A percentile compares a stretch with the other conserved stretches of the same genome.
These are phyloP conservation scores for Yponomeuta sedellus DNA, from an alignment of 2,888 invertebrate species.

Conservation along the genomic window DNA sequence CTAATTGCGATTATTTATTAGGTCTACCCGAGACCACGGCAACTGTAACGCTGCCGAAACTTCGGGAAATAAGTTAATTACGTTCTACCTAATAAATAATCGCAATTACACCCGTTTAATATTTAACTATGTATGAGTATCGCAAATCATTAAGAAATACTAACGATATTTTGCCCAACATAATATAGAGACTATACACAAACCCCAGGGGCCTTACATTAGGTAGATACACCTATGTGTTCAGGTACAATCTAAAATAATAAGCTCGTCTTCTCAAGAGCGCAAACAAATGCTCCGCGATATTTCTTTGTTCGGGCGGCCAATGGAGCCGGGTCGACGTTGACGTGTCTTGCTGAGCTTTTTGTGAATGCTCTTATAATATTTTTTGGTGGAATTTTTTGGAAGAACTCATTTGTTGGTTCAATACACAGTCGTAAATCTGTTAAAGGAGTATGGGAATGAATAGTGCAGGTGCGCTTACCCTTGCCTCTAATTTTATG, in stretches of 20 bases:
- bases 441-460: slow-evolving; percentile 50
- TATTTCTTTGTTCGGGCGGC: slow-evolving; percentile 69
- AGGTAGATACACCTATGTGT: background rate
- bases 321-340: slow-evolving; percentile 64
- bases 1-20: too few species aligned
- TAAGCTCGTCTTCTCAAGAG: slow-evolving; percentile 26
- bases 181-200: too few species aligned
- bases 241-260: background rate
- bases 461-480: slow-evolving; percentile 67
- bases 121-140: too few species aligned
- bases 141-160: too few species aligned
- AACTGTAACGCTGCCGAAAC: too few species aligned
- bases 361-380: slow-evolving; percentile 68
- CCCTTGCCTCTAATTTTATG: slow-evolving; percentile 40
- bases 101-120: too few species aligned
- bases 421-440: slow-evolving; percentile 71
- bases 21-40: too few species aligned
- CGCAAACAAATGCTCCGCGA: slow-evolving; percentile 57
- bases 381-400: slow-evolving; percentile 68
- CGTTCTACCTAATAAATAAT: too few species aligned
- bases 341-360: slow-evolving; percentile 65
- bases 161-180: too few species aligned
- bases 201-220: background rate
- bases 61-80: too few species aligned
- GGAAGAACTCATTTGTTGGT: slow-evolving; percentile 70